A percentile compares a stretch with the other conserved stretches of the same genome.
Conservation (phyloP, 2,113 vertebrate species). For the Oenanthe oenanthe region DNA sequence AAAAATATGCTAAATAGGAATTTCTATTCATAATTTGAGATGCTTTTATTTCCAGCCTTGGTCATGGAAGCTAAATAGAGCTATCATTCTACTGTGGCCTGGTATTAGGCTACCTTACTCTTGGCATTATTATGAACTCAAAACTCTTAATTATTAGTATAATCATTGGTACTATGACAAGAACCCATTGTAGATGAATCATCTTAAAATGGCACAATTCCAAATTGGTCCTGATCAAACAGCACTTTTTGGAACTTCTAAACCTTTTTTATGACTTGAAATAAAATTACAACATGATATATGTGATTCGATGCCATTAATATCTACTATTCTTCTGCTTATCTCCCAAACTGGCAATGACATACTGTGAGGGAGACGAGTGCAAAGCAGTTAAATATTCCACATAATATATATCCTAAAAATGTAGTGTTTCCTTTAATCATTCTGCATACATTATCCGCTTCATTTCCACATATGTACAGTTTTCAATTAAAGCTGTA, state of each 20-base stretch:
- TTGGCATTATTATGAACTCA: neutral
- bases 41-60: neutral
- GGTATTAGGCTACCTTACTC: neutral
- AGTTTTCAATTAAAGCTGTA: neutral
- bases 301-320: neutral
- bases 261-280: neutral
- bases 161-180: neutral
- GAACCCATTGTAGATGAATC: neutral
- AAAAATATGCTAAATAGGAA: neutral
- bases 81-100: neutral
- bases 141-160: neutral
- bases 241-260: neutral
- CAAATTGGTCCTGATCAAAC: neutral
- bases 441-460: neutral
- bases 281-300: neutral
- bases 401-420: neutral
- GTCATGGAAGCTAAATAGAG: neutral
- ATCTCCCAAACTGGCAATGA: neutral
- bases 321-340: neutral
- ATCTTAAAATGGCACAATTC: neutral
- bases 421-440: neutral
- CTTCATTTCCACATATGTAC: neutral
- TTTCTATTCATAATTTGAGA: neutral
- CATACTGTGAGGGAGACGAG: neutral
- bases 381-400: neutral